phyloP scores from a whole-genome alignment of 2,888 invertebrate species.

The Cryptophagus acutangulus region DNA sequence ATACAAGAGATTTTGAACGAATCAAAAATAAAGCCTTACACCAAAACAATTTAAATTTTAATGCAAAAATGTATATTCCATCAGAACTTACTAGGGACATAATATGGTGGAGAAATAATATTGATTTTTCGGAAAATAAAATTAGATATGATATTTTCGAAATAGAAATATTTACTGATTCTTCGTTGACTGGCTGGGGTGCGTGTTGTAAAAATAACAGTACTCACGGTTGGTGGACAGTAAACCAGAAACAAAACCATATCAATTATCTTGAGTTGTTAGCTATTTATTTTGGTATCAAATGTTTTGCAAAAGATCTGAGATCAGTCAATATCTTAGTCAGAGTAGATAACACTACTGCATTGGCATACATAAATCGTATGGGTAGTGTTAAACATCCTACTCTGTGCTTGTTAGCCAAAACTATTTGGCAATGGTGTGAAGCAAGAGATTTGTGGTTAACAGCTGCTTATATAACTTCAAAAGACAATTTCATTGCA shows the following conservation, averaged over 20 bases:
- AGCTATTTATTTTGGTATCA: conserved; percentile 17
- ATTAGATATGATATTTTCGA: conserved; percentile 8
- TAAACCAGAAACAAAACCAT: conserved; percentile 14
- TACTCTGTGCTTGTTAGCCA: conserved; percentile 1
- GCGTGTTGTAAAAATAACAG: conserved; percentile 13
- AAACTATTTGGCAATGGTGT: conserved; percentile 25
- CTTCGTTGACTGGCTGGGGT: conserved; percentile 24
- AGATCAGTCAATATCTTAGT: conserved; percentile 16
- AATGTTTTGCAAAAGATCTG: conserved; percentile 18
- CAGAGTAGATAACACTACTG: conserved; percentile 19
- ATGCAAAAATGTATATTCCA: conserved; percentile 7
- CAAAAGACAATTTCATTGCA: conserved; percentile 6
- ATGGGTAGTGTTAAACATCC: conserved; percentile 12
- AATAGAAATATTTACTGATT: conserved; percentile 20
- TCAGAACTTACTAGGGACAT: conserved; percentile 6
- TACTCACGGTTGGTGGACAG: conserved; percentile 25
- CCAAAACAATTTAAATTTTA: conserved; percentile 5
- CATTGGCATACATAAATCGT: conserved; percentile 15
- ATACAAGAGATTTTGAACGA: conserved; percentile 28
- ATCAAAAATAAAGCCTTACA: conserved; percentile 18
- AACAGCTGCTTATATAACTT: conserved; percentile 3
- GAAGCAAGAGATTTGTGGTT: conserved; percentile 19
- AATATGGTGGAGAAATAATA: conserved; percentile 12
- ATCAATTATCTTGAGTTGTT: conserved; percentile 19
- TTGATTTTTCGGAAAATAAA: conserved; percentile 1